These are phyloP conservation scores for Natator depressus DNA, from an alignment of 2,113 vertebrate genomes.

Conservation along the genomic window DNA sequence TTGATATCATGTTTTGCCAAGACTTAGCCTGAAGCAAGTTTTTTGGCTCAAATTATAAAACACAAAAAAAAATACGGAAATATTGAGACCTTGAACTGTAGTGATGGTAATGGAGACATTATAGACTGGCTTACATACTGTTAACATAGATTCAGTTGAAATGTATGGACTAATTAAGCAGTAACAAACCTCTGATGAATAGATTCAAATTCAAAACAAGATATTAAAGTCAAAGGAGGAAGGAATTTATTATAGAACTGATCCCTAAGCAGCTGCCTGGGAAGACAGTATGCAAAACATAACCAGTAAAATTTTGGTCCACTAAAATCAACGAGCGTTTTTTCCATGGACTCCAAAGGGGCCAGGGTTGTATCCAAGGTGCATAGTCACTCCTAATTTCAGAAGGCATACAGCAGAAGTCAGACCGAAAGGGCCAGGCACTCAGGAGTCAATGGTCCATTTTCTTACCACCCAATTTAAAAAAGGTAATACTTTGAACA, in stretches of 20 bases:
- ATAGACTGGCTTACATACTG: neutral
- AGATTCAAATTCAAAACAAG: neutral
- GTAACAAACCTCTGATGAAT: neutral
- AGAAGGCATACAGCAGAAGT: neutral
- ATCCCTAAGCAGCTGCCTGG: neutral
- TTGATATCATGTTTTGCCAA: constrained; percentile 4
- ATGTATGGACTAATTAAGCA: neutral
- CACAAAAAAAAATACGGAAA: constrained; percentile 43
- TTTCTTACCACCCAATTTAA: neutral
- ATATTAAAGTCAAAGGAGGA: neutral
- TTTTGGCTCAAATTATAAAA: constrained; percentile 10
- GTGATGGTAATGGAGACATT: neutral
- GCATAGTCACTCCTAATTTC: neutral
- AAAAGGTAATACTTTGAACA: neutral
- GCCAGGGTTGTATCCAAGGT: neutral
- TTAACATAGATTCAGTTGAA: neutral
- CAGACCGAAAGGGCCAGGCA: neutral
- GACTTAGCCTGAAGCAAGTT: neutral
- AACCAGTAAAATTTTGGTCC: neutral
- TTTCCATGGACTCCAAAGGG: neutral
- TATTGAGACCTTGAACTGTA: constrained; percentile 5
- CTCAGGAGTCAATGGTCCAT: neutral
- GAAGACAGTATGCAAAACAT: neutral
- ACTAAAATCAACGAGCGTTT: too few relatives aligned
- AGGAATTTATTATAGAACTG: neutral